A percentile compares a stretch with the other conserved stretches of the same genome.
These are phyloP conservation scores for Neomicropteryx cornuta DNA, from an alignment of 1,140 invertebrate genomes.

Conservation along the genomic window DNA sequence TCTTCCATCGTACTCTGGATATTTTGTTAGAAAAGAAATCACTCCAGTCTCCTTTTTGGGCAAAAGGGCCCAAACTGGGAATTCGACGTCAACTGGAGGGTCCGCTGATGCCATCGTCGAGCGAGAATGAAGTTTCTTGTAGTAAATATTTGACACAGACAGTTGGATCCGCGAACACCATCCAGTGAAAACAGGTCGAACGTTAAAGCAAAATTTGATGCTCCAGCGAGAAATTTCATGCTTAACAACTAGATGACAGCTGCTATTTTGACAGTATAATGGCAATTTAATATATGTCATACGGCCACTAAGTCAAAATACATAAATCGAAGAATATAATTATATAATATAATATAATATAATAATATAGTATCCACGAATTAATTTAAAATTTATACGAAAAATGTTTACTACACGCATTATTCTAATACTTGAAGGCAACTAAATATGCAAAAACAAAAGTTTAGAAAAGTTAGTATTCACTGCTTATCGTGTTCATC, in stretches of 20 bases:
- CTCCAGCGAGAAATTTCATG: neutral
- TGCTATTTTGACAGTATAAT: neutral
- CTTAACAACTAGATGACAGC: neutral
- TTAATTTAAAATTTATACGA: no score
- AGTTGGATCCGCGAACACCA: neutral
- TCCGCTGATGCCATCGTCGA: conserved; percentile 45
- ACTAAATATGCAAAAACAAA: no score
- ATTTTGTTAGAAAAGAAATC: conserved; percentile 75
- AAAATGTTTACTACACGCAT: no score
- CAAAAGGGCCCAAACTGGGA: conserved; percentile 71
- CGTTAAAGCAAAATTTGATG: neutral
- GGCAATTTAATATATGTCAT: neutral
- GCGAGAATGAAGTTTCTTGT: conserved; percentile 19
- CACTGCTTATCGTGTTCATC: no score
- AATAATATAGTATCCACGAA: no score
- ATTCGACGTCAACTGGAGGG: conserved; percentile 57
- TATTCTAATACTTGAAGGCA: no score
- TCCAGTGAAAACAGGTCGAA: neutral
- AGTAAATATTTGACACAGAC: neutral
- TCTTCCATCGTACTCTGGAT: conserved; percentile 88
- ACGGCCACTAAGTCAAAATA: no score
- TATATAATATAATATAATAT: no score
- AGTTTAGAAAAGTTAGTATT: no score
- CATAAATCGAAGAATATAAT: no score
- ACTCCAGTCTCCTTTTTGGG: conserved; percentile 96